A percentile compares a stretch with the other conserved stretches of the same genome.
phyloP scores from a whole-genome alignment of 2,888 invertebrate species.

The Meandrusa payeni region DNA sequence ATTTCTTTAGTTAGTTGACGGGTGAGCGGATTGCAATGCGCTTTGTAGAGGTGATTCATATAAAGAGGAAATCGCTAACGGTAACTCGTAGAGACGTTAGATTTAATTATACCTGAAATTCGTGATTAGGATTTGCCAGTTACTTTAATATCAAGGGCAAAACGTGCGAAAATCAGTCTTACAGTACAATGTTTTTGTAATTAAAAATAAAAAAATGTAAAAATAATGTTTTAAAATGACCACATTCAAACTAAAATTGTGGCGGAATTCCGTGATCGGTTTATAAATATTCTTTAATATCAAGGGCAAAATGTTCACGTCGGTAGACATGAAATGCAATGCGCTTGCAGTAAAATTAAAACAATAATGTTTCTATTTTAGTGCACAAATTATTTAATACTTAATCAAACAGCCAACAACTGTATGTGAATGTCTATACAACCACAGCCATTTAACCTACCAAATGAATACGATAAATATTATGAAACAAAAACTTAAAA shows the following conservation, averaged over 20 bases:
- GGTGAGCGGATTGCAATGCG: slow-evolving; percentile 37
- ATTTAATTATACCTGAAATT: slow-evolving; percentile 6
- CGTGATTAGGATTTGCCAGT: slow-evolving; percentile 15
- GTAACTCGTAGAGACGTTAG: slow-evolving; percentile 3
- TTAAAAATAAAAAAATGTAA: neutral
- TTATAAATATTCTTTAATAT: neutral
- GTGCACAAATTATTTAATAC: no score
- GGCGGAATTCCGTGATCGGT: neutral
- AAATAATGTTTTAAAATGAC: neutral
- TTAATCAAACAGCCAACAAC: no score
- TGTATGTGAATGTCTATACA: no score
- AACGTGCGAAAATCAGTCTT: neutral
- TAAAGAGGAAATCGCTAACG: slow-evolving; percentile 5
- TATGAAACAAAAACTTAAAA: no score
- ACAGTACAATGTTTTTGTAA: neutral
- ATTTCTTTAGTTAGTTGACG: slow-evolving; percentile 61
- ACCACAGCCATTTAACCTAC: no score
- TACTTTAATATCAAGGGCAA: slow-evolving; percentile 15
- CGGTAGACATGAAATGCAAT: no score
- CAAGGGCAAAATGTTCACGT: neutral
- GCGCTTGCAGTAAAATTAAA: no score
- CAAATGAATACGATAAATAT: no score
- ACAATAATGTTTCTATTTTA: no score
- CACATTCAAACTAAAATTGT: neutral
- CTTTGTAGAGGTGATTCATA: slow-evolving; percentile 8